Evolutionary conservation across 2,797 vertebrate species (phyloP).

Genomic region (Catamblyrhynchus diadema): DNA sequence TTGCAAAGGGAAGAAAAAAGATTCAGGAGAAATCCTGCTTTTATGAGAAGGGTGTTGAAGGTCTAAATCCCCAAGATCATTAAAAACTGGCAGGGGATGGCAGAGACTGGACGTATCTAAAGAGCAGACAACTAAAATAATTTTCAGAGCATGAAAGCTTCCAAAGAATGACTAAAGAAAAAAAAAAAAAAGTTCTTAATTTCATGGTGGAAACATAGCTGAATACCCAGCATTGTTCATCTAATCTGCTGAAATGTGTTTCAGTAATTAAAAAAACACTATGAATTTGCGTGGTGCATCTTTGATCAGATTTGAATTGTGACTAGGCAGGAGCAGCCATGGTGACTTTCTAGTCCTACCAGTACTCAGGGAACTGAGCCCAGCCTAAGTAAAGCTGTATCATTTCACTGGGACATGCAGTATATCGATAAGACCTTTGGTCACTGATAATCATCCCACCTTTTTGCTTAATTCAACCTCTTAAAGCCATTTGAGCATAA

Average conservation of each 20-base stretch:
- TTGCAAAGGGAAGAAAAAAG: neutral
- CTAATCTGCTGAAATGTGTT: neutral
- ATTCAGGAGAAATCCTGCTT: neutral
- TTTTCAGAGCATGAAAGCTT: neutral
- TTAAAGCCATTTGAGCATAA: neutral
- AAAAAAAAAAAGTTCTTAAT: neutral
- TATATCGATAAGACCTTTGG: neutral
- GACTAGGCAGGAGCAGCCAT: neutral
- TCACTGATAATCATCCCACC: no score
- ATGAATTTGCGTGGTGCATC: neutral
- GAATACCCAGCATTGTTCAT: neutral
- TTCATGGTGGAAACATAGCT: neutral
- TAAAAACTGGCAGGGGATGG: neutral
- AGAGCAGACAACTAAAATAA: neutral
- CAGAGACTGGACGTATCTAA: neutral
- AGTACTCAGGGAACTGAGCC: neutral
- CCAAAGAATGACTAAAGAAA: neutral
- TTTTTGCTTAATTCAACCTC: neutral
- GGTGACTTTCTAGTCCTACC: neutral
- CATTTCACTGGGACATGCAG: neutral
- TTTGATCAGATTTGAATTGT: neutral
- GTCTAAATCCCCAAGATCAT: neutral
- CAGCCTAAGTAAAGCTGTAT: neutral
- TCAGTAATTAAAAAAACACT: neutral
- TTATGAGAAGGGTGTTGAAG: neutral